Evolutionary conservation across 2,797 vertebrate genomes (phyloP).

Genomic region (Meriones psammophilus): DNA sequence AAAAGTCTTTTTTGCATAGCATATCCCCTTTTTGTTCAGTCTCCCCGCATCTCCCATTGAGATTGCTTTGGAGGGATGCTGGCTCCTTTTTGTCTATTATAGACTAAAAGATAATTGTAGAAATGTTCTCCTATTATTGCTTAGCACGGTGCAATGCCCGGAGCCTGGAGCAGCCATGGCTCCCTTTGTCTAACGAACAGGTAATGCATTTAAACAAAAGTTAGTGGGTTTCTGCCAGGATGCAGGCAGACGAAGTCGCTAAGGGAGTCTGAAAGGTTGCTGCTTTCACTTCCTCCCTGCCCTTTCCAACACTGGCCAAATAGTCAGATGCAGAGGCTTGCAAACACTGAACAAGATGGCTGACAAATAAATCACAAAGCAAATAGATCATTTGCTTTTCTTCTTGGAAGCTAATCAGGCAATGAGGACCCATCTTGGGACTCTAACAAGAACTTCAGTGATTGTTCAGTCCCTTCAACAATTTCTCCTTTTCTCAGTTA

Average conservation of each 20-base stretch:
- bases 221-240: constrained; percentile 63
- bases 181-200: constrained; percentile 82
- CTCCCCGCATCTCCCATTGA: constrained; percentile 62
- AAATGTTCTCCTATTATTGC: constrained; percentile 70
- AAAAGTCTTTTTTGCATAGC: constrained; percentile 49
- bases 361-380: constrained; percentile 58
- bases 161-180: constrained; percentile 35
- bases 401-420: constrained; percentile 63
- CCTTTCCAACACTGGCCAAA: neutral
- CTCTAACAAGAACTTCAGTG: constrained; percentile 3
- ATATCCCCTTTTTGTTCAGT: neutral
- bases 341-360: constrained; percentile 14
- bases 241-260: constrained; percentile 33
- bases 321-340: neutral
- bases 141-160: constrained; percentile 67
- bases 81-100: constrained; percentile 66
- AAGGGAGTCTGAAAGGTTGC: constrained; percentile 31
- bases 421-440: neutral
- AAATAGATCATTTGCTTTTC: constrained; percentile 67
- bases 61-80: constrained; percentile 78
- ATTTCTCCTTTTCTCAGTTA: constrained; percentile 58
- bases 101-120: constrained; percentile 77
- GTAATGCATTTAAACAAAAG: constrained; percentile 79
- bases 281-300: constrained; percentile 33
- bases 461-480: constrained; percentile 32